A percentile compares a stretch with the other conserved stretches of the same genome.
Conservation (phyloP, 2,113 vertebrate species). For the Anoplopoma fimbria region DNA sequence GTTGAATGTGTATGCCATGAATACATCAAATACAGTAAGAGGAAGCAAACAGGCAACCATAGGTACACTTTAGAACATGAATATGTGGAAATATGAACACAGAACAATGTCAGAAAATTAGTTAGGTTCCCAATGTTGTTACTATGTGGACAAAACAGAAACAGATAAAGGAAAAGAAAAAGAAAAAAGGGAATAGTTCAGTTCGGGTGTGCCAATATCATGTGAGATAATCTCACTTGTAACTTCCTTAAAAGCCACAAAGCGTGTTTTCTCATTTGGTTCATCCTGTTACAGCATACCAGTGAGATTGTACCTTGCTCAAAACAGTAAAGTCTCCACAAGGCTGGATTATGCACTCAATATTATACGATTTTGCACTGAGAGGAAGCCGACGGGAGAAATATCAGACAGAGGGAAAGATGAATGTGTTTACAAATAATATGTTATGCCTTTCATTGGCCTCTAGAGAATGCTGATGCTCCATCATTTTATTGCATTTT, state of each 20-base stretch:
- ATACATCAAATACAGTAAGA: neutral
- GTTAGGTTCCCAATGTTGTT: neutral
- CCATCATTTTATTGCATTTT: conserved; percentile 49
- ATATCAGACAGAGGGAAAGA: conserved; percentile 45
- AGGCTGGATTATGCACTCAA: conserved; percentile 37
- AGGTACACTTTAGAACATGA: neutral
- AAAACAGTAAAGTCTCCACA: conserved; percentile 39
- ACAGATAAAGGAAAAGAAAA: neutral
- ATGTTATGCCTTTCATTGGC: conserved; percentile 55
- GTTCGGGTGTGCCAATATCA: conserved; percentile 37
- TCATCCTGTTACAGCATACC: conserved; percentile 1
- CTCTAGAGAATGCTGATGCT: conserved; percentile 79
- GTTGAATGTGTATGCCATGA: neutral
- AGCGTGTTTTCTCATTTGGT: conserved; percentile 9
- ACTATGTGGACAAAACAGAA: neutral
- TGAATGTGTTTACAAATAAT: conserved; percentile 35
- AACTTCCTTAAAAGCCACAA: neutral
- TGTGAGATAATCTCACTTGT: neutral
- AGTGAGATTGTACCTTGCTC: neutral
- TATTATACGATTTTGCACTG: conserved; percentile 16
- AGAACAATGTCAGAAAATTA: neutral
- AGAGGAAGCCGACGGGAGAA: conserved; percentile 18
- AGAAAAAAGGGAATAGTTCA: neutral
- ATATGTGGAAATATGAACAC: neutral
- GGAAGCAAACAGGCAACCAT: neutral